Evolutionary conservation across 2,888 invertebrate species (phyloP), one percentile per base, ranked within the genome.

Genomic region (Lithophane ornitopus): DNA sequence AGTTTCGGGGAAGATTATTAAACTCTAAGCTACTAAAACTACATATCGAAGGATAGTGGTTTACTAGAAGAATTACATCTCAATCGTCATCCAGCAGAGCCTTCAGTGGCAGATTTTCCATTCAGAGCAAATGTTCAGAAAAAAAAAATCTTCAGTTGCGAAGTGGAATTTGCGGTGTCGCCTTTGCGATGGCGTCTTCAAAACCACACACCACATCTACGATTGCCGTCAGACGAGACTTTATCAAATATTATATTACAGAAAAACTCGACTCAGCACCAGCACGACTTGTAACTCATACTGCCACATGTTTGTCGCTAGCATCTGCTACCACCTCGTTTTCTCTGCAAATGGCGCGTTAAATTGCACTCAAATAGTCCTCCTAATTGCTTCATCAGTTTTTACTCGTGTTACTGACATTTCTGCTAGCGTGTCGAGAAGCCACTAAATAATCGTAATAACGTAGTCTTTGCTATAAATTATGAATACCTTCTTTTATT

Each of bases 361-460:
- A 84, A 78, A 85, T 82, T 83, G 72, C 74, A 61, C 78, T 85
- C 61, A 44, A 70, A 76, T 67, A 46, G 26, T 73, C 26, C 41
- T 62, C n/a, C 14, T 78, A 80, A 79, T 78, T 80, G 81, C 65
- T 79, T 80, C 62, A 78, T 78, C 65, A 70, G 59, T 80, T 85
- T 84, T 78, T 76, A 63, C 58, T 70, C 39, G 8, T 41, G n/a
- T 70, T 44, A 26, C 39, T 74, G 82, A 76, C 75, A 80, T 80
- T 80, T 81, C 70, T 74, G 74, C 66, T 83, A 58, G 78, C 81
- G 75, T 80, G 70, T 77, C 80, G 65, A 68, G 59, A 58, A 41
- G 12, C 28, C 59, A 75, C 61, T 49, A 39, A 58, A 66, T 44
- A 52, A 62, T 44, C 49, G 26, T 61, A 34, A 49, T 34, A 52